phyloP scores from a whole-genome alignment of 2,797 vertebrate species.

The Echeneis naucrates region DNA sequence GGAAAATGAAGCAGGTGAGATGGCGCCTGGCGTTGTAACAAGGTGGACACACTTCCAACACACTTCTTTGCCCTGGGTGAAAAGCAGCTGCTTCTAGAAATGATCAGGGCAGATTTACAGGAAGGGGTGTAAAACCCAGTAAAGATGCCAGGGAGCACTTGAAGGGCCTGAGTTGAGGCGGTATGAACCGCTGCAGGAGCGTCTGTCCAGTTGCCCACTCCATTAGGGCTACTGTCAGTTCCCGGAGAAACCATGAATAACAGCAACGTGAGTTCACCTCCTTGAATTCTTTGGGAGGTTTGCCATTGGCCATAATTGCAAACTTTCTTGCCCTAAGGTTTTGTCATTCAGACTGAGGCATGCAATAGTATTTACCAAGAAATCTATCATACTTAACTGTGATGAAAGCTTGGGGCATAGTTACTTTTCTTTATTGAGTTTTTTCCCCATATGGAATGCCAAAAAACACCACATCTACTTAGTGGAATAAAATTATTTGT shows the following conservation, averaged over 20 bases:
- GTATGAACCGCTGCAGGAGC: constrained; percentile 25
- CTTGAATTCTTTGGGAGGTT: constrained; percentile 28
- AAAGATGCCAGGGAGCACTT: neutral
- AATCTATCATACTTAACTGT: constrained; percentile 37
- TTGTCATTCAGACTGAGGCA: constrained; percentile 35
- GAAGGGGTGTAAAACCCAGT: too few relatives aligned
- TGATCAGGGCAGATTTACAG: constrained; percentile 11
- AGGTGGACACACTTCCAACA: neutral
- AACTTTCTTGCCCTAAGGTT: constrained; percentile 31
- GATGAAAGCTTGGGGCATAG: constrained; percentile 32
- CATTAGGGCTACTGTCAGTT: constrained; percentile 26
- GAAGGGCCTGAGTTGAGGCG: neutral
- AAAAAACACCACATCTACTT: constrained; percentile 11
- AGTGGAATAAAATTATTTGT: constrained; percentile 1
- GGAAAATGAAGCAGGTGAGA: neutral
- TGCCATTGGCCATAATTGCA: constrained; percentile 52
- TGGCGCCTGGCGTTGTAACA: neutral
- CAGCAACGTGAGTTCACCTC: constrained; percentile 36
- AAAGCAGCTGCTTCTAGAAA: neutral
- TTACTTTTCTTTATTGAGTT: constrained; percentile 29
- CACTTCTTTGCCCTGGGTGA: neutral
- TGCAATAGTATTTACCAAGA: constrained; percentile 5
- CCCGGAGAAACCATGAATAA: constrained; percentile 40
- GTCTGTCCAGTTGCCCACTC: constrained; percentile 3
- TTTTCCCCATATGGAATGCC: constrained; percentile 9